These are phyloP conservation scores for Chiloscyllium punctatum DNA, from an alignment of 2,797 vertebrate genomes.

Conservation along the genomic window DNA sequence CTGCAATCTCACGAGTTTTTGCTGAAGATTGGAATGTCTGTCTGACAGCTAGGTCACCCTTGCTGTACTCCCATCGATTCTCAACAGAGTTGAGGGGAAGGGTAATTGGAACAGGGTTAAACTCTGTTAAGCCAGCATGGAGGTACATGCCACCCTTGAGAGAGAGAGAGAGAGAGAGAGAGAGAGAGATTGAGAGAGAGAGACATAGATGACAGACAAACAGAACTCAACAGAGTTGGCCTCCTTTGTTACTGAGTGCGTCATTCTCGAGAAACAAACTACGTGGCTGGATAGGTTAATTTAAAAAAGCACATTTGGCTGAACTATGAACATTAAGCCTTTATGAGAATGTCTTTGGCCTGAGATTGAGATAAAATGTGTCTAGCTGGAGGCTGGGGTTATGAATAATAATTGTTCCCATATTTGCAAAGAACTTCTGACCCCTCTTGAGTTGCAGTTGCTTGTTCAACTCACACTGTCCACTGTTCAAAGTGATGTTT, in stretches of 20 bases:
- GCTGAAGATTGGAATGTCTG: neutral
- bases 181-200: no score
- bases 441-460: neutral
- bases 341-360: neutral
- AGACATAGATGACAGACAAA: neutral
- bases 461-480: neutral
- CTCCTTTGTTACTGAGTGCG: neutral
- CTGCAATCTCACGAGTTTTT: neutral
- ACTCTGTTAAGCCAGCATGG: neutral
- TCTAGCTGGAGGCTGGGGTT: neutral
- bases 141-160: neutral
- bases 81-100: neutral
- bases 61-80: neutral
- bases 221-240: neutral
- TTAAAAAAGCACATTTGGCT: neutral
- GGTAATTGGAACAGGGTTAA: neutral
- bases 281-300: constrained; percentile 17
- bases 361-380: neutral
- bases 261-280: neutral
- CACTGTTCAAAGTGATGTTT: neutral
- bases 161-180: no score
- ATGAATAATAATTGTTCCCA: constrained; percentile 15
- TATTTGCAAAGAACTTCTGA: constrained; percentile 8
- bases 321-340: neutral
- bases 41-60: neutral